Conservation (phyloP, 2,113 vertebrate species). For the Hemicordylus capensis region DNA sequence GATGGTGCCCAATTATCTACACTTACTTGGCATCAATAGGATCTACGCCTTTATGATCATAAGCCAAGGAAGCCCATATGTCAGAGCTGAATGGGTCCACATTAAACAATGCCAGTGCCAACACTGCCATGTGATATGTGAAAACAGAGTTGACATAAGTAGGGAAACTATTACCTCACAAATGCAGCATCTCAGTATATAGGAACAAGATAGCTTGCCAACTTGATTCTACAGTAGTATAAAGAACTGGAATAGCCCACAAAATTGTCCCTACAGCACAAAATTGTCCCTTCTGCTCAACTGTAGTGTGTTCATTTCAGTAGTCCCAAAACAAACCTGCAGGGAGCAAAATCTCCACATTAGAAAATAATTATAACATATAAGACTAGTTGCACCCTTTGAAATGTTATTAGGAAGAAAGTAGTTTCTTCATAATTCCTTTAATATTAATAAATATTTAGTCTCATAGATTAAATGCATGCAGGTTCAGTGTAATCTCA, state of each 20-base stretch:
- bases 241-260: neutral
- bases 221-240: neutral
- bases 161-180: slow-evolving; percentile 25
- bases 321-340: neutral
- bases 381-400: rapidly evolving
- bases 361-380: too few relatives aligned
- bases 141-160: rapidly evolving
- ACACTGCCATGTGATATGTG: neutral
- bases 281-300: neutral
- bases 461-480: neutral
- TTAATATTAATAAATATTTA: neutral
- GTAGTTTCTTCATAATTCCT: neutral
- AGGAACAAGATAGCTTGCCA: neutral
- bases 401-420: neutral
- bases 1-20: neutral
- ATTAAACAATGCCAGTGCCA: neutral
- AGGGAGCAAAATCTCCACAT: rapidly evolving
- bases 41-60: neutral
- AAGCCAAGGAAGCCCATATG: slow-evolving; percentile 30
- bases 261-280: neutral
- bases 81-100: slow-evolving; percentile 9
- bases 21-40: slow-evolving; percentile 5
- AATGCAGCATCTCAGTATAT: neutral
- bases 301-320: neutral
- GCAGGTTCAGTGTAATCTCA: neutral